phyloP scores from a whole-genome alignment of 2,113 vertebrate species.

The Hemiscyllium ocellatum region DNA sequence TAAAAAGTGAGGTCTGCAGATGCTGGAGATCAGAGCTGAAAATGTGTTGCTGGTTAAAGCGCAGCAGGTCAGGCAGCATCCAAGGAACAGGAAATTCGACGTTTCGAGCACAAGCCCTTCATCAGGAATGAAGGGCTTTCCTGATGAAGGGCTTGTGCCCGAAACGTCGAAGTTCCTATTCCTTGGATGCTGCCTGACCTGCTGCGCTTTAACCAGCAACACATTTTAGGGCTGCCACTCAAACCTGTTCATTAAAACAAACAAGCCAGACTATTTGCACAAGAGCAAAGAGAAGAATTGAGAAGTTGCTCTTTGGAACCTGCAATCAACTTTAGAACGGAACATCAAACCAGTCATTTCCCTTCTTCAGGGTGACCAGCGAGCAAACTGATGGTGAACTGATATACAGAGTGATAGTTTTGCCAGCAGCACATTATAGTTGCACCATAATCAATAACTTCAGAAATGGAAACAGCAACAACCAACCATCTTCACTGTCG shows the following conservation, averaged over 20 bases:
- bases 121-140: no score
- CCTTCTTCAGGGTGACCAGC: neutral
- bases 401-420: neutral
- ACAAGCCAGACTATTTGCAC: neutral
- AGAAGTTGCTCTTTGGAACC: neutral
- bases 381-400: neutral
- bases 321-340: neutral
- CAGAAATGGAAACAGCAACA: neutral
- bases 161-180: no score
- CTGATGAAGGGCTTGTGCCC: no score
- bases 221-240: constrained; percentile 8
- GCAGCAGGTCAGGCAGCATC: no score
- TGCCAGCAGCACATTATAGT: no score
- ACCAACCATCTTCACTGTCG: neutral
- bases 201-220: no score
- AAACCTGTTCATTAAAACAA: neutral
- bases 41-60: no score
- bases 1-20: no score
- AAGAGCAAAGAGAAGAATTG: neutral
- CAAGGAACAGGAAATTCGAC: no score
- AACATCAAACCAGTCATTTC: neutral
- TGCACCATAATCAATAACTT: neutral
- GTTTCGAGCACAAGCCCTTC: no score
- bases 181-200: no score
- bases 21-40: no score